Evolutionary conservation across 1,140 invertebrate genomes (phyloP), one percentile per base, ranked within the genome.

Genomic region (Brachionus paranguensis): DNA sequence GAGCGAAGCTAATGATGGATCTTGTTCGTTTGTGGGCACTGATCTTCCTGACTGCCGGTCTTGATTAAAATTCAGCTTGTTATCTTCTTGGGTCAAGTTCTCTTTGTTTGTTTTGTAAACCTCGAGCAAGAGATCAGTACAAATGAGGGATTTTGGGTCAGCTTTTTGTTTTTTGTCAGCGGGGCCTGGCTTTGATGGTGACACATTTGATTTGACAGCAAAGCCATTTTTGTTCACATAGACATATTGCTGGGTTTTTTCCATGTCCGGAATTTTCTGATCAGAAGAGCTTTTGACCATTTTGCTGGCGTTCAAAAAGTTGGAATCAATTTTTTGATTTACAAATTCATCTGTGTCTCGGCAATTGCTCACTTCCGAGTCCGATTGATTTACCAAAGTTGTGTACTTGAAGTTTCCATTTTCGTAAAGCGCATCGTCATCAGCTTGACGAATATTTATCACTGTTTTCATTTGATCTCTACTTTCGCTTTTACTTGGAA

Each of bases 41-140:
- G 78, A 81, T 43, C 78, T 53, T 27, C 78, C 43, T 37, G 78
- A 81, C 24, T 81, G 78, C 12, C 53, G n/a, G 20, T 81, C 78
- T 41, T 43, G 50, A 24, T 72, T 72, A 4, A 37, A 37, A 37
- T 37, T 37, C 33, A 72, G 17, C 33, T 24, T 72, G 17, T 43
- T n/a, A 1, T 72, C 68, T 2, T 72, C 37, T 17, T 20, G n/a
- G 6, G 14, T 81, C 17, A 60, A 12, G 64, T 81, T 81, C 24
- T 64, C 64, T 65, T 60, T 64, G 41, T 37, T 81, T 33, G 53
- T 64, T 81, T 81, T 81, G 33, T 81, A 60, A 37, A 43, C 64
- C 24, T 68, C 78, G 5, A 81, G 53, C 37, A 81, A 33, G 20
- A 68, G 53, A 14, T 81, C 78, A 64, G 78, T 81, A 17, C 78